Conservation (phyloP, 1,140 invertebrate species). For the Elysia chlorotica region DNA sequence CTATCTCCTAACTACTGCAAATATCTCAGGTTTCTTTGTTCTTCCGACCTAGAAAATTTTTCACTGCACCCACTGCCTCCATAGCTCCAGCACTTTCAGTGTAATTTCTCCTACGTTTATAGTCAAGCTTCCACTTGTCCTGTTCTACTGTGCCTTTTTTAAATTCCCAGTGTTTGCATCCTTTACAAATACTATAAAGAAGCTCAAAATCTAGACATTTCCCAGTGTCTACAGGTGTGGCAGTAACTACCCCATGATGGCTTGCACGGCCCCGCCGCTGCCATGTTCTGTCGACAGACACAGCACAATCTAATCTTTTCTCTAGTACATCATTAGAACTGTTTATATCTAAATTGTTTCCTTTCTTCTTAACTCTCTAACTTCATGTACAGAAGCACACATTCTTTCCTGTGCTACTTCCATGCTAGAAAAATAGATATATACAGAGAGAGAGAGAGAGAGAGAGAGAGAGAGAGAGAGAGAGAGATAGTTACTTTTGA, state of each 20-base stretch:
- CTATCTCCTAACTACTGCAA: neutral
- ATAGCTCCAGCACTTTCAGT: neutral
- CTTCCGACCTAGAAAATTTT: neutral
- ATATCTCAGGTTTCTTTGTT: neutral
- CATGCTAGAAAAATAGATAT: no score
- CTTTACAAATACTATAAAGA: neutral
- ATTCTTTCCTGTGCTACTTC: no score
- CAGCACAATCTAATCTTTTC: no score
- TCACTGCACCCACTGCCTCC: neutral
- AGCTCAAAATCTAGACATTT: neutral
- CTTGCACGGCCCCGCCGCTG: neutral
- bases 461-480: no score
- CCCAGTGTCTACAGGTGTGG: neutral
- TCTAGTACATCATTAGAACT: no score
- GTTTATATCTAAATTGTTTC: no score
- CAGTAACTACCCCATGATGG: neutral
- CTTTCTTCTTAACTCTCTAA: no score
- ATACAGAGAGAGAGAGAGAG: no score
- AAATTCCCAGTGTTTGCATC: neutral
- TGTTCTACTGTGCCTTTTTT: neutral
- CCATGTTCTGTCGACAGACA: neutral
- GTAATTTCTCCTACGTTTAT: neutral
- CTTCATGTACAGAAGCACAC: no score
- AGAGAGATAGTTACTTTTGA: no score
- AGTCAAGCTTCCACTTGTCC: neutral